phyloP scores from a whole-genome alignment of 2,888 invertebrate species.

The Campoletis raptor region DNA sequence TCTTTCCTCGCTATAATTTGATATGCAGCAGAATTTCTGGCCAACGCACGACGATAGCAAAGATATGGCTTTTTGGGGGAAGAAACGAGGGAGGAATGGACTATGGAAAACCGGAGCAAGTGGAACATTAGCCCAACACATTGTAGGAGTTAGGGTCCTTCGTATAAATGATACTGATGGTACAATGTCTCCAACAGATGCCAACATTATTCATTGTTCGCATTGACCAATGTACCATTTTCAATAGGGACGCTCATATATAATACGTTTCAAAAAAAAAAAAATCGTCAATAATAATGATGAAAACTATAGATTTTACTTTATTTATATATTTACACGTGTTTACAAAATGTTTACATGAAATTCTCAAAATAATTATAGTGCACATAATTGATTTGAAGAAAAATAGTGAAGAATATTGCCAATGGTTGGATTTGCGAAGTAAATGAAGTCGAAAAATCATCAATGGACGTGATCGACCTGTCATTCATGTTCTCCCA shows the following conservation, averaged over 20 bases:
- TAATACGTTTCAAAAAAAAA: too few relatives aligned
- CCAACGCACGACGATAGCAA: constrained; percentile 74
- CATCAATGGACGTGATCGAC: constrained; percentile 50
- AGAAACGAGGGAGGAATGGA: not conserved
- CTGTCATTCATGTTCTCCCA: constrained; percentile 39
- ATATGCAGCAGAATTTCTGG: constrained; percentile 82
- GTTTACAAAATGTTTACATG: not conserved
- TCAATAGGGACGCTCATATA: not conserved
- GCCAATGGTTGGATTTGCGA: not conserved
- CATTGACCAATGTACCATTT: constrained; percentile 75
- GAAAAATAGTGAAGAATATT: not conserved
- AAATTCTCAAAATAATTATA: not conserved
- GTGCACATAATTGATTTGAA: not conserved
- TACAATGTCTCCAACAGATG: constrained; percentile 81
- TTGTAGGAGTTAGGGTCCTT: constrained; percentile 59
- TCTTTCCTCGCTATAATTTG: constrained; percentile 80
- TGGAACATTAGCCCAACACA: constrained; percentile 58
- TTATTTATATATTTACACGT: not conserved
- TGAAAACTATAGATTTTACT: not conserved
- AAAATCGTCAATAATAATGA: not conserved
- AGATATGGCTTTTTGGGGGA: constrained; percentile 79
- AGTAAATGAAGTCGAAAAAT: constrained; percentile 37
- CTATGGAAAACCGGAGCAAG: constrained; percentile 64
- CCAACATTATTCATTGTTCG: constrained; percentile 83
- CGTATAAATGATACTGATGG: constrained; percentile 57